Conservation (phyloP, 92 coral and sea anemone species). For the Paragorgia papillata region DNA sequence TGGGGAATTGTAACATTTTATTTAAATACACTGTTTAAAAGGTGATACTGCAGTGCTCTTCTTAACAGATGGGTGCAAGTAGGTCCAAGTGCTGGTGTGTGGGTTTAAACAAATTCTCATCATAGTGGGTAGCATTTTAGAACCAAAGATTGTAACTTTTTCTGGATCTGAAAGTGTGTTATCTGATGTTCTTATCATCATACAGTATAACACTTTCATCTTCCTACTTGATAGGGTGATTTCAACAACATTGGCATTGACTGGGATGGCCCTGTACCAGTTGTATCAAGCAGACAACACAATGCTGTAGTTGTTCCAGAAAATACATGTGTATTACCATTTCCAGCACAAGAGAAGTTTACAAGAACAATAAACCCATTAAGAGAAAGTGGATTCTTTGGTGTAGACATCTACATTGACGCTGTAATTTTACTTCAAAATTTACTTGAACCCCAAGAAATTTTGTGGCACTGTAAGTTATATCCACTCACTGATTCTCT, state of each 20-base stretch:
- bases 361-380: slow-evolving; percentile 20
- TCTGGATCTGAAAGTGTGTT: no score
- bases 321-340: background rate
- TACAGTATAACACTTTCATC: no score
- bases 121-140: no score
- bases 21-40: no score
- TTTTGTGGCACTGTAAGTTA: background rate
- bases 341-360: slow-evolving; percentile 5
- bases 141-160: no score
- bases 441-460: slow-evolving; percentile 1
- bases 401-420: slow-evolving; percentile 22
- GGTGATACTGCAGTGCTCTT: no score
- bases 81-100: no score
- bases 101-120: no score
- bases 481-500: no score
- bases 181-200: no score
- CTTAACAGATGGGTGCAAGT: no score
- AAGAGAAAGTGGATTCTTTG: slow-evolving; percentile 32
- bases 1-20: no score
- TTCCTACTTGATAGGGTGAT: slow-evolving; percentile 3
- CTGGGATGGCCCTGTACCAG: slow-evolving; percentile 25
- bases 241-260: slow-evolving; percentile 27
- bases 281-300: slow-evolving; percentile 2
- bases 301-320: slow-evolving; percentile 29
- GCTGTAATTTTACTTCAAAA: slow-evolving; percentile 23